Percentiles rank a stretch among this genome's conserved stretches.
phyloP scores from a whole-genome alignment of 1,140 invertebrate species.

The Pseudomyrmex concolor region DNA sequence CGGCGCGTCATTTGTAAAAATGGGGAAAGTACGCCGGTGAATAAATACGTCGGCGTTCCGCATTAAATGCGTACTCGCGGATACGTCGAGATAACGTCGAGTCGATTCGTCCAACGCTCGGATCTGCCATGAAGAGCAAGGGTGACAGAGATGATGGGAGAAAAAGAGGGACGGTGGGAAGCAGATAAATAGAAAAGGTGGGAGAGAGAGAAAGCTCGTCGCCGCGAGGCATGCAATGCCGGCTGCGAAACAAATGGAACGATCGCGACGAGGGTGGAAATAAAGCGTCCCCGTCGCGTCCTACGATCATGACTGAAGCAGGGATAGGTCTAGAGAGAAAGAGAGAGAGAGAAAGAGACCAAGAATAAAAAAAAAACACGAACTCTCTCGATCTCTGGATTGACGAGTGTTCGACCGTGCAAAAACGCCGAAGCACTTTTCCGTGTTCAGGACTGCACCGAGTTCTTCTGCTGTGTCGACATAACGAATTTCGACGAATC shows the following conservation, averaged over 20 bases:
- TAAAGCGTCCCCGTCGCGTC: conserved; percentile 78
- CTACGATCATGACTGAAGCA: conserved; percentile 63
- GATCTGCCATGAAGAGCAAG: conserved; percentile 66
- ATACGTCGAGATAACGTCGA: conserved; percentile 74
- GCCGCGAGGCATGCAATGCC: conserved; percentile 77
- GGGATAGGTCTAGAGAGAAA: neutral
- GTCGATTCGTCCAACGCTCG: conserved; percentile 73
- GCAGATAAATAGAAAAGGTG: conserved; percentile 69
- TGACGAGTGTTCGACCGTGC: conserved; percentile 72
- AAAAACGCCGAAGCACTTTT: conserved; percentile 76
- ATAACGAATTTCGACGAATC: conserved; percentile 20
- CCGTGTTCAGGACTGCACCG: conserved; percentile 38
- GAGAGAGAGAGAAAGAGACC: conserved; percentile 16
- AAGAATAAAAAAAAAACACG: conserved; percentile 64
- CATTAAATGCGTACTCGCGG: conserved; percentile 72
- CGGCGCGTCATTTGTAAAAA: conserved; percentile 71
- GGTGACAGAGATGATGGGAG: conserved; percentile 51
- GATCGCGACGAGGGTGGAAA: conserved; percentile 78
- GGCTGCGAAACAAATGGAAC: conserved; percentile 80
- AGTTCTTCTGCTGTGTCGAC: conserved; percentile 36
- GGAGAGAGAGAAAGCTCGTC: conserved; percentile 71
- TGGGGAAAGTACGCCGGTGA: conserved; percentile 71
- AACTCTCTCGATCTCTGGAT: conserved; percentile 74
- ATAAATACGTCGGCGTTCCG: conserved; percentile 71
- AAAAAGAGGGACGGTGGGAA: conserved; percentile 26